Conservation (phyloP, 2,797 vertebrate genomes). For the Tokudaia muenninki region DNA sequence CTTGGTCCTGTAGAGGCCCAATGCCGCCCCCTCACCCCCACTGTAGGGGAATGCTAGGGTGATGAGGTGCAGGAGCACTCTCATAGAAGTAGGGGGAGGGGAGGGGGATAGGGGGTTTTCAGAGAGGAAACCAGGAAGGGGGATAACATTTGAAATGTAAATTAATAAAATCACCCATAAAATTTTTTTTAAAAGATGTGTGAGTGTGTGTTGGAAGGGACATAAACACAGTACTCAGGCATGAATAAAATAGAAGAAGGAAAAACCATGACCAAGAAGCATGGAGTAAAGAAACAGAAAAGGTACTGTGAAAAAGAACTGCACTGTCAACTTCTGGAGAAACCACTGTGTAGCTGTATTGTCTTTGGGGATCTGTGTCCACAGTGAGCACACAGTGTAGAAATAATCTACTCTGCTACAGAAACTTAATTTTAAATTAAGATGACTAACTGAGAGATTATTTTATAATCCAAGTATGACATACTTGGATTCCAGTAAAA, state of each 20-base stretch:
- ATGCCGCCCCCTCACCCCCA: too few species aligned
- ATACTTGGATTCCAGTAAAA: slow-evolving; percentile 23
- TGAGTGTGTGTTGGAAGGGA: neutral
- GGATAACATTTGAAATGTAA: too few species aligned
- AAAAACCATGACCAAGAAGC: neutral
- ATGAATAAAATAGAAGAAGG: neutral
- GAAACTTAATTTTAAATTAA: slow-evolving; percentile 33
- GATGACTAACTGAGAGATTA: neutral
- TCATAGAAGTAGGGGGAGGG: too few species aligned
- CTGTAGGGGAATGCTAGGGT: too few species aligned
- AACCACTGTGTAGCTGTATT: neutral
- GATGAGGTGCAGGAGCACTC: too few species aligned
- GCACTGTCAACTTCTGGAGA: neutral
- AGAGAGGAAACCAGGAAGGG: too few species aligned
- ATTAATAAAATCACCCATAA: too few species aligned
- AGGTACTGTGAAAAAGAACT: neutral
- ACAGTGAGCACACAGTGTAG: neutral
- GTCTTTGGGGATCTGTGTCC: neutral
- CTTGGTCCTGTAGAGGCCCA: too few species aligned
- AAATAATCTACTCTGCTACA: slow-evolving; percentile 31
- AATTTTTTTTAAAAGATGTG: too few species aligned
- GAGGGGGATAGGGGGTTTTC: too few species aligned
- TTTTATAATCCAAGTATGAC: neutral
- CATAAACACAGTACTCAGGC: neutral
- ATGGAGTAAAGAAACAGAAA: neutral